Evolutionary conservation across 2,113 vertebrate species (phyloP).

Genomic region (Melanostigma gelatinosum): DNA sequence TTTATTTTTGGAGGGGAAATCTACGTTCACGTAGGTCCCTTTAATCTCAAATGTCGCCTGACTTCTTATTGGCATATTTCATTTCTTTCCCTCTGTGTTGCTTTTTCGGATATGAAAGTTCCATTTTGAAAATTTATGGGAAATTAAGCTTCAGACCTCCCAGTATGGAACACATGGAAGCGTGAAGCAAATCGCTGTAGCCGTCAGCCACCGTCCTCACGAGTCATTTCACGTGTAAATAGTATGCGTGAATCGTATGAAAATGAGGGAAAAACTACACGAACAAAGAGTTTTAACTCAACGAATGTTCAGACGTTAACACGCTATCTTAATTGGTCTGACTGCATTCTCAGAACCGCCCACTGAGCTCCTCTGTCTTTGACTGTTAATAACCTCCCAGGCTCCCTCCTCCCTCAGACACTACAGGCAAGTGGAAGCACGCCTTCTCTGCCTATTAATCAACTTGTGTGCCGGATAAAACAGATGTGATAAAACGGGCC

Average conservation of each 20-base stretch:
- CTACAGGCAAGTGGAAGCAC: constrained; percentile 29
- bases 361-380: constrained; percentile 43
- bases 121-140: constrained; percentile 21
- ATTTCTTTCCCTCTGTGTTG: constrained; percentile 28
- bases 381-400: constrained; percentile 53
- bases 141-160: constrained; percentile 36
- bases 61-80: constrained; percentile 43
- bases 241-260: constrained; percentile 25
- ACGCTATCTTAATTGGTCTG: constrained; percentile 44
- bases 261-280: constrained; percentile 32
- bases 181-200: constrained; percentile 14
- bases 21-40: constrained; percentile 14
- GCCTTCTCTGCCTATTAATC: constrained; percentile 58
- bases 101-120: constrained; percentile 26
- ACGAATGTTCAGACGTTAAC: constrained; percentile 29
- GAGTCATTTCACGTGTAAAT: constrained; percentile 47
- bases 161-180: constrained; percentile 35
- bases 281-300: constrained; percentile 26
- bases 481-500: constrained; percentile 49
- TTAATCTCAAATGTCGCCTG: constrained; percentile 39
- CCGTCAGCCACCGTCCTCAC: constrained; percentile 27
- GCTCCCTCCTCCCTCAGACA: constrained; percentile 17
- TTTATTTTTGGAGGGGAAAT: constrained; percentile 37
- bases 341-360: constrained; percentile 8
- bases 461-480: constrained; percentile 39